phyloP scores from a whole-genome alignment of 1,140 invertebrate genomes.

The Drosophila micromelanica region DNA sequence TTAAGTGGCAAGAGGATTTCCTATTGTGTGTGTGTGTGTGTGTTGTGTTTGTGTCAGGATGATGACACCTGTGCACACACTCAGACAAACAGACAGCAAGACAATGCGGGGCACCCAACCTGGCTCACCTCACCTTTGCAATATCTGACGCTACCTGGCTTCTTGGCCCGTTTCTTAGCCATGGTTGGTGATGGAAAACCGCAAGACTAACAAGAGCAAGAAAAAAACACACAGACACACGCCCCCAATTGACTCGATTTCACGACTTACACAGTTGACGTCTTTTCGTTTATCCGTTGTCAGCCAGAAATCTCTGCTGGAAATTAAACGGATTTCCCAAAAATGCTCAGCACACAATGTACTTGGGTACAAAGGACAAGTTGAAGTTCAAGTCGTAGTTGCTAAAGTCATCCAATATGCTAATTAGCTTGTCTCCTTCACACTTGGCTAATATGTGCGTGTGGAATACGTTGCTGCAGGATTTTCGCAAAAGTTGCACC shows the following conservation, averaged over 20 bases:
- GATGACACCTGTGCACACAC: slow-evolving; percentile 76
- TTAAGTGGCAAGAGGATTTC: slow-evolving; percentile 51
- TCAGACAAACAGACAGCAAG: slow-evolving; percentile 31
- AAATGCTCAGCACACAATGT: slow-evolving; percentile 24
- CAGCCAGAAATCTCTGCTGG: slow-evolving; percentile 36
- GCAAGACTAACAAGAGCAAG: slow-evolving; percentile 62
- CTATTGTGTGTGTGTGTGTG: neutral
- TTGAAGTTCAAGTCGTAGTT: neutral
- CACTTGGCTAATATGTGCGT: slow-evolving; percentile 6
- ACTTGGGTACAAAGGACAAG: slow-evolving; percentile 9
- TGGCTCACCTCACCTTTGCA: slow-evolving; percentile 56
- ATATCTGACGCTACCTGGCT: slow-evolving; percentile 32
- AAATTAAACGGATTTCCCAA: slow-evolving; percentile 76
- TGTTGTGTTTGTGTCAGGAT: slow-evolving; percentile 11
- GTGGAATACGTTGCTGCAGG: neutral
- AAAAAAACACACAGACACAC: slow-evolving; percentile 38
- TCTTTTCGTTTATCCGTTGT: slow-evolving; percentile 15
- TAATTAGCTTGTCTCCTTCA: slow-evolving; percentile 44
- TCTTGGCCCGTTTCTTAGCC: neutral
- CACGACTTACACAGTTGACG: slow-evolving; percentile 52
- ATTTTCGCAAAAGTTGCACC: neutral
- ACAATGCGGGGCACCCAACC: slow-evolving; percentile 20
- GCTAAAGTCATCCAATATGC: slow-evolving; percentile 27
- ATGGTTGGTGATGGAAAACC: slow-evolving; percentile 39
- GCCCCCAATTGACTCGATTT: slow-evolving; percentile 71